Evolutionary conservation across 2,113 vertebrate genomes (phyloP), one percentile per base, ranked within the genome.

Genomic region (Illadopsis cleaveri): DNA sequence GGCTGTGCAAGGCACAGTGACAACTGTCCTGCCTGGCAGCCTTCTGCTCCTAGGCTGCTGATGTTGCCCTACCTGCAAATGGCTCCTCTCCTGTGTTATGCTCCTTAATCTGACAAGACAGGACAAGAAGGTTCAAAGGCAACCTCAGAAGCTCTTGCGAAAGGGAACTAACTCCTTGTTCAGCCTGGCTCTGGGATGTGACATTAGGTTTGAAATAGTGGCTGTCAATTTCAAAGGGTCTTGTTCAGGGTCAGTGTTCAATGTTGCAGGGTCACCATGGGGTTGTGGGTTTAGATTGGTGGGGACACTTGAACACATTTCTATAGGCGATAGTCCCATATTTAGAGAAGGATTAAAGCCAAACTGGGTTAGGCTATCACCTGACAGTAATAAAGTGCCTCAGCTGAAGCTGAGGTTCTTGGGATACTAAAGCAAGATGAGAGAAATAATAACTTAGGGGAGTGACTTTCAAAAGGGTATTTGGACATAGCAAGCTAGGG

Each of bases 41-140:
- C 21, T 62, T 15, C 75, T 73, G 38, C 21, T 87, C n/a, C 3
- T 0, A 5, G 31, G 25, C 42, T 91, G 20, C 38, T 2, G 3
- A 4, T 31, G 45, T n/a, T 89, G 10, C 11, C 75, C 21, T 38
- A 11, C 19, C 35, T 81, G 24, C 27, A 69, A 18, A 16, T 8
- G 30, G 23, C 9, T 56, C 37, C 15, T 70, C 33, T 84, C 17
- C 47, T 70, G 2, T 15, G 9, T 42, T 65, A 18, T 2, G 3
- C 23, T 82, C 22, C 19, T 81, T 65, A 28, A 61, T 51, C 12
- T 65, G 58, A 21, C 6, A 33, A 18, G 28, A 54, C 20, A 31
- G 37, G 25, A 51, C 0, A 0, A 31, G 30, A 35, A 1, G 7
- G 12, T 48, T 8, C 37, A 77, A 80, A 80, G 20, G 4, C 15